Evolutionary conservation across 2,888 invertebrate genomes (phyloP), one percentile per base, ranked within the genome.

Genomic region (Drosophila setosimentum): DNA sequence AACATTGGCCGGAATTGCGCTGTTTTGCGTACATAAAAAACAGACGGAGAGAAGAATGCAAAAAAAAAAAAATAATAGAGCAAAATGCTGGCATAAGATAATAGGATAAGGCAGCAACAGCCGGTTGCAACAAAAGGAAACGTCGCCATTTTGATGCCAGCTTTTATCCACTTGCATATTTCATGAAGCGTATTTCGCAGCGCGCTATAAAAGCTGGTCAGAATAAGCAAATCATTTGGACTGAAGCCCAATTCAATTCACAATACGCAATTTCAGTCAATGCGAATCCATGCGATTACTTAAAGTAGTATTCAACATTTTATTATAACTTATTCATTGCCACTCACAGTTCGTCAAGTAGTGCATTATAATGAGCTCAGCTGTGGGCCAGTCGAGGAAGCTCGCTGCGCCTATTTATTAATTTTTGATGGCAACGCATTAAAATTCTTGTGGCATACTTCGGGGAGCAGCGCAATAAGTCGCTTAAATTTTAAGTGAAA

Each of bases 1-100:
- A 84, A 82, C 87, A 82, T 68, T 77, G 82, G 55, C 87, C 85
- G 85, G 89, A 89, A 87, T 67, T 87, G 68, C 69, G 87, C 77
- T 73, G 72, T 73, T 83, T 89, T 89, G 87, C 82, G 68, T 73
- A 69, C 73, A 74, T 63, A 58, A 50, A 50, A 54, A 61, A 68
- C n/a, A 42, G 21, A 24, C 65, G 42, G 33, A 59, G 33, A 45
- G 30, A 30, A 57, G 33, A 49, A 61, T n/a, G 50, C 51, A 13
- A 45, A 29, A 30, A 16, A 10, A 65, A 54, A 50, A 63, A 62
- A 81, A 71, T 68, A 71, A 76, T 73, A 54, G 65, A 65, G 64
- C 67, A 57, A 58, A 71, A 73, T 62, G 68, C 64, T 73, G 72
- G 63, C 33, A 58, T 53, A 69, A 73, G 70, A 83, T 85, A 86